A percentile compares a stretch with the other conserved stretches of the same genome.
Conservation (phyloP, 2,888 invertebrate species). For the Pyrrhosoma nymphula region DNA sequence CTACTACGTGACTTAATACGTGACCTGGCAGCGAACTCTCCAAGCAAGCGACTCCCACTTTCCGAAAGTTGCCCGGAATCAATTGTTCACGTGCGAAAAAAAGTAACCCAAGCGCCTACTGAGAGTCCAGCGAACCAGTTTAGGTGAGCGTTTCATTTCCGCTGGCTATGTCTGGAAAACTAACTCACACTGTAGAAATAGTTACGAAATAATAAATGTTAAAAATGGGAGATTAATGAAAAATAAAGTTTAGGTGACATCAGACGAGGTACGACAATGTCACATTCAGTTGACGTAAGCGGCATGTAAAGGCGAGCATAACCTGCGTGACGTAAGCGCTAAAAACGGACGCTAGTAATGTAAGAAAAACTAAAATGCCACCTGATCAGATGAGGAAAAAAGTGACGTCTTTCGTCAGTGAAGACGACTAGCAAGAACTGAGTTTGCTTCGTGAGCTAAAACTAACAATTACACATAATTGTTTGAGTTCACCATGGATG, state of each 20-base stretch:
- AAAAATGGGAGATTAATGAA: not conserved
- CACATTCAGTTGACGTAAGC: not conserved
- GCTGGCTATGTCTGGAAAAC: not conserved
- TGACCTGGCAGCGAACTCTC: conserved; percentile 48
- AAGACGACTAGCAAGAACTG: no score
- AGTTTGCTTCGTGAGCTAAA: no score
- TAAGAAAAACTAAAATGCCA: not conserved
- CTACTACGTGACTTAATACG: conserved; percentile 39
- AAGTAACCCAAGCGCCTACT: not conserved
- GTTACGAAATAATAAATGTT: not conserved
- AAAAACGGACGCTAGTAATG: not conserved
- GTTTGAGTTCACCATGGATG: no score
- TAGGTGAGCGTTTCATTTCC: not conserved
- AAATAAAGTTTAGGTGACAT: not conserved
- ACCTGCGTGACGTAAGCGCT: not conserved
- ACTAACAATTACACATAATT: no score
- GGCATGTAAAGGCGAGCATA: not conserved
- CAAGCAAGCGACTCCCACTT: not conserved
- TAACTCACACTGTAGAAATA: not conserved
- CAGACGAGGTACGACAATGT: not conserved
- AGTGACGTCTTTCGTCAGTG: not conserved
- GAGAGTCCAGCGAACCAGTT: not conserved
- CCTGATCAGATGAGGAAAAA: not conserved
- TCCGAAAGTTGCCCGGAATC: conserved; percentile 34
- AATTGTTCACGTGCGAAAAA: not conserved